Percentiles rank a stretch among this genome's conserved stretches.
phyloP scores from a whole-genome alignment of 2,797 vertebrate genomes.

The Gymnoscopelus microlampas region DNA sequence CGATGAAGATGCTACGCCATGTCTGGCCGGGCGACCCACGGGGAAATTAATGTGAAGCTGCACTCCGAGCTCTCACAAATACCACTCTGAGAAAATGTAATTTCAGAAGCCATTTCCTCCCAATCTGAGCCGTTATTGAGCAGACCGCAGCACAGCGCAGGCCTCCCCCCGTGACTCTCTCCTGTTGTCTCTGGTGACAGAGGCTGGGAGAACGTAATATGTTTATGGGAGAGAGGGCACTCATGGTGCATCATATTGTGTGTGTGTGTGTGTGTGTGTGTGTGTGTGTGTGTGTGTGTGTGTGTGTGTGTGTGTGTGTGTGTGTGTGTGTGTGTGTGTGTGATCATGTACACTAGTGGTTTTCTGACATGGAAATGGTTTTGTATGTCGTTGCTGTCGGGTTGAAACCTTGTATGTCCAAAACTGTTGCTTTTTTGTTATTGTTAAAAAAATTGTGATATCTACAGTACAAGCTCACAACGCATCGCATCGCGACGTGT shows the following conservation, averaged over 20 bases:
- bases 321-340: neutral
- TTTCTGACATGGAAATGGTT: slow-evolving; percentile 2
- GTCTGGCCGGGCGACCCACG: slow-evolving; percentile 42
- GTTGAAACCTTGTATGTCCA: too few relatives aligned
- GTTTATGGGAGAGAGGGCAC: neutral
- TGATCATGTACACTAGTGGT: neutral
- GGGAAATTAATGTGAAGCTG: slow-evolving; percentile 64
- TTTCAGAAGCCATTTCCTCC: slow-evolving; percentile 80
- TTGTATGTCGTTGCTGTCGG: too few relatives aligned
- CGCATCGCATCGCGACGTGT: too few relatives aligned
- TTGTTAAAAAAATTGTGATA: too few relatives aligned
- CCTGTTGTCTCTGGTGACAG: slow-evolving; percentile 34
- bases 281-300: slow-evolving; percentile 10
- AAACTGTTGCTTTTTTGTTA: too few relatives aligned
- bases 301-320: slow-evolving; percentile 5
- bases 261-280: slow-evolving; percentile 9
- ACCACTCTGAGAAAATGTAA: slow-evolving; percentile 70
- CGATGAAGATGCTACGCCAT: slow-evolving; percentile 20
- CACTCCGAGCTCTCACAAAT: slow-evolving; percentile 63
- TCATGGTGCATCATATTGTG: neutral
- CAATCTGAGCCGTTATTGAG: slow-evolving; percentile 75
- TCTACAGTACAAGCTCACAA: too few relatives aligned
- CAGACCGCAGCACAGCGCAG: slow-evolving; percentile 35
- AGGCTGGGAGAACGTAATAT: slow-evolving; percentile 24
- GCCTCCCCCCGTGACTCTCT: slow-evolving; percentile 24